phyloP scores from a whole-genome alignment of 2,113 vertebrate species.

The Elanoides forficatus region DNA sequence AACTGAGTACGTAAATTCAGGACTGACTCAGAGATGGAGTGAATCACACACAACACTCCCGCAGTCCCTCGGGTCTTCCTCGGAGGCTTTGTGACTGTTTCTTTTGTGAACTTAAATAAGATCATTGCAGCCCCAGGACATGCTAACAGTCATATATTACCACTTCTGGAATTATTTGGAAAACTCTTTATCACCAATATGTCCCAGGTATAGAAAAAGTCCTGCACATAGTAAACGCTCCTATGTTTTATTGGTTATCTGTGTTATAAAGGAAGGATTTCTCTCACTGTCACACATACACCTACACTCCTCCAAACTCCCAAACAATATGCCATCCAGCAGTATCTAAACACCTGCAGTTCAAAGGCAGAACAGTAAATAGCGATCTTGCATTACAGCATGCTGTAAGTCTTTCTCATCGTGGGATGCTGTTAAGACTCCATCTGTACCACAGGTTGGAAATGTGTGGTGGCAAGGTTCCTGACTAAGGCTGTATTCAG shows the following conservation, averaged over 20 bases:
- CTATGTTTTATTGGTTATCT: neutral
- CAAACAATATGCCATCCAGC: neutral
- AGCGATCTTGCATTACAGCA: neutral
- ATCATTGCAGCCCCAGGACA: neutral
- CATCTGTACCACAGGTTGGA: neutral
- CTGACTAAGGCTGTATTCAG: neutral
- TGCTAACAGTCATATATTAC: neutral
- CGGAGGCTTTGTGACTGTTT: neutral
- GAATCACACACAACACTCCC: neutral
- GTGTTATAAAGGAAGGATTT: neutral
- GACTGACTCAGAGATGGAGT: neutral
- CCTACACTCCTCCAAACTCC: neutral
- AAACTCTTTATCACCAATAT: neutral
- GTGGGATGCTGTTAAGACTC: neutral
- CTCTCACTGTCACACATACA: neutral
- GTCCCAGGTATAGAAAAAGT: neutral
- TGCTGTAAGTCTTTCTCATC: neutral
- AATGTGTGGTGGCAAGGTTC: neutral
- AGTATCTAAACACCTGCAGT: neutral
- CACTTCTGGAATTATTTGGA: neutral
- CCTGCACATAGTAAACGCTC: neutral
- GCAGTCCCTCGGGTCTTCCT: neutral
- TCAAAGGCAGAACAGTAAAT: neutral
- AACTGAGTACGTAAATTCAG: neutral
- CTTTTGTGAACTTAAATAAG: neutral